Evolutionary conservation across 2,888 invertebrate genomes (phyloP), one percentile per base, ranked within the genome.

Genomic region (Julus scanicus): DNA sequence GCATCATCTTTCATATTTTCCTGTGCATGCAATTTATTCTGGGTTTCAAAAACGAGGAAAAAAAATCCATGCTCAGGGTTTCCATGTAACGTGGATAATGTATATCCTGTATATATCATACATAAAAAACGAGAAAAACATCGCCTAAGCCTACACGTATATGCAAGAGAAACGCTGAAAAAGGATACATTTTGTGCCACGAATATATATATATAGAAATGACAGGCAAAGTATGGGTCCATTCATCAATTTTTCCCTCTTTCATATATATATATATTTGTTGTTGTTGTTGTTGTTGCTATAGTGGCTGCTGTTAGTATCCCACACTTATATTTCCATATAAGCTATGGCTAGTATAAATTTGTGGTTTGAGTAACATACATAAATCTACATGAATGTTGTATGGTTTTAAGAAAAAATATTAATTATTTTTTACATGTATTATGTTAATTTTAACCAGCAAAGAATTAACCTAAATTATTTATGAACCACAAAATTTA

Each of bases 51-150:
- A 71, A 71, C 71, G 71, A 29, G 0, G 8, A 29, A 71, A 71
- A 71, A 71, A 71, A 71, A 71, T 71, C 20, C 71, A 71, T 4
- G 71, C 71, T 71, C 29, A 29, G 71, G 29, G 71, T 71, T 71
- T 71, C 71, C 5, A 71, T 71, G 71, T 71, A 71, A 29, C 9
- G 29, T 29, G 71, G 71, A 71, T 71, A 71, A 71, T 71, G 71
- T 71, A 71, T 71, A 71, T 71, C 71, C 71, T 71, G 71, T 71
- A 71, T 71, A 71, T 71, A 71, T 71, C 71, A 71, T 71, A 71
- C 63, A 17, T 71, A 71, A 71, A 71, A 71, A 71, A 20, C 4
- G 71, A 71, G 71, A 71, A 9, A 71, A 71, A 71, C 29, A 71
- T 71, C 20, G 2, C 15, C 57, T 57, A 9, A 71, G 71, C 71